These are phyloP conservation scores for Syndactyla subalaris DNA, from an alignment of 2,797 vertebrate species.

Conservation along the genomic window DNA sequence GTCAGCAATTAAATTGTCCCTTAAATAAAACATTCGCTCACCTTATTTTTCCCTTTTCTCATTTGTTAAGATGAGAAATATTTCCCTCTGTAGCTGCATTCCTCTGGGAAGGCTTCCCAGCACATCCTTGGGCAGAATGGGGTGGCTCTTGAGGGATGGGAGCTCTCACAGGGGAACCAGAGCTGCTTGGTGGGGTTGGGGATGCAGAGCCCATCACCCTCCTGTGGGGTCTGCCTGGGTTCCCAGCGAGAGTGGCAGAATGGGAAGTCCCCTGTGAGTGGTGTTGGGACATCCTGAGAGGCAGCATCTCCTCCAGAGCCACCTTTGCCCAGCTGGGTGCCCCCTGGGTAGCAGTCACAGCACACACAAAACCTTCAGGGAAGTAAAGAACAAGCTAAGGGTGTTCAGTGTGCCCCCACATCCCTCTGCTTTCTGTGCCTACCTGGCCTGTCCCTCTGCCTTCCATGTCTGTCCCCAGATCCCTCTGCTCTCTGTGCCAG, in stretches of 20 bases:
- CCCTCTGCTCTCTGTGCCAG: not conserved
- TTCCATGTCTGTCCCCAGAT: not conserved
- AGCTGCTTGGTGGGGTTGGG: not conserved
- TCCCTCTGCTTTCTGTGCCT: not conserved
- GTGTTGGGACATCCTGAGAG: not conserved
- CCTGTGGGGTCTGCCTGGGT: fast-evolving
- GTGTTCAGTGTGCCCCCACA: too few relatives aligned
- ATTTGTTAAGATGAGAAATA: not conserved
- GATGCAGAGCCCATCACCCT: not conserved
- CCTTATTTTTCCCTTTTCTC: constrained; percentile 46
- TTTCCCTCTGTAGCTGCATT: not conserved
- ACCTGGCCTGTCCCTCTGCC: not conserved
- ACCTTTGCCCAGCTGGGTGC: fast-evolving
- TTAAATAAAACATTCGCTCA: constrained; percentile 28
- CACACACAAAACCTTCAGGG: not conserved
- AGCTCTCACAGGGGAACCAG: fast-evolving
- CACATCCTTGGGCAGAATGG: not conserved
- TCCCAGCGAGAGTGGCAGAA: not conserved
- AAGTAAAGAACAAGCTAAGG: fast-evolving
- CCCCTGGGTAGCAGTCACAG: not conserved
- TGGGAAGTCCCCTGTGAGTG: fast-evolving
- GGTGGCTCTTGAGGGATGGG: fast-evolving
- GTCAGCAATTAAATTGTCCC: constrained; percentile 61
- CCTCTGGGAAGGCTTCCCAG: not conserved
- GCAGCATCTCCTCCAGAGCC: not conserved